phyloP scores from a whole-genome alignment of 92 coral and sea anemone genomes.

The Galaxea fascicularis region DNA sequence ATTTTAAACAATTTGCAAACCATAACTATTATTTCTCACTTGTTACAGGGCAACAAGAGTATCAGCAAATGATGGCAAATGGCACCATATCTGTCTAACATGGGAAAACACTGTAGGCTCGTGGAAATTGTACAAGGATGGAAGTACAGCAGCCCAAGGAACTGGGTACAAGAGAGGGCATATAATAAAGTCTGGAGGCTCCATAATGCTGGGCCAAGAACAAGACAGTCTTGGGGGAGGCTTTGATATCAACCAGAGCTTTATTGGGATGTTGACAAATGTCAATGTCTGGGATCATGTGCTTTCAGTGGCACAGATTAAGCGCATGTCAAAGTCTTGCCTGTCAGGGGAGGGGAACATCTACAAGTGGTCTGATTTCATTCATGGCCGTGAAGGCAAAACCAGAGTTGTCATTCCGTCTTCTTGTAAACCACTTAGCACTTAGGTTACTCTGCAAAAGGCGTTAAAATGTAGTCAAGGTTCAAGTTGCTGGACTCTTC shows the following conservation, averaged over 20 bases:
- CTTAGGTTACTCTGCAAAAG: background rate
- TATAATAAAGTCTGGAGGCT: constrained; percentile 29
- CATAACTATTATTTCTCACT: no score
- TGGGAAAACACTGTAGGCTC: constrained; percentile 57
- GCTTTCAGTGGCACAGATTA: constrained; percentile 38
- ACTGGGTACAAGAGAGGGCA: constrained; percentile 25
- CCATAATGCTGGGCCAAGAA: constrained; percentile 58
- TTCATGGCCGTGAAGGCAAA: constrained; percentile 26
- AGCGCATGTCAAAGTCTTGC: constrained; percentile 31
- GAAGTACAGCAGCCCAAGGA: constrained; percentile 19
- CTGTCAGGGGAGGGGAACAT: constrained; percentile 30
- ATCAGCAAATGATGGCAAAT: constrained; percentile 53
- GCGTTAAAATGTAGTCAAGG: background rate
- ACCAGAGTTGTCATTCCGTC: constrained; percentile 21
- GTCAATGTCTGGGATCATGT: constrained; percentile 57
- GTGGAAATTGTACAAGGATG: constrained; percentile 53
- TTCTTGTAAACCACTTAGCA: constrained; percentile 5
- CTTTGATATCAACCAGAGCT: constrained; percentile 5
- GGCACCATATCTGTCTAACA: constrained; percentile 67
- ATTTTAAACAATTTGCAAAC: no score
- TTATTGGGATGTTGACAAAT: constrained; percentile 48
- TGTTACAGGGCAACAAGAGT: background rate
- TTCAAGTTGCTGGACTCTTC: background rate
- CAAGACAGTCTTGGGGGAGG: constrained; percentile 42
- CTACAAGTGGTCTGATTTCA: constrained; percentile 39